Conservation (phyloP, 2,888 invertebrate genomes). For the Eristalis tenax region DNA sequence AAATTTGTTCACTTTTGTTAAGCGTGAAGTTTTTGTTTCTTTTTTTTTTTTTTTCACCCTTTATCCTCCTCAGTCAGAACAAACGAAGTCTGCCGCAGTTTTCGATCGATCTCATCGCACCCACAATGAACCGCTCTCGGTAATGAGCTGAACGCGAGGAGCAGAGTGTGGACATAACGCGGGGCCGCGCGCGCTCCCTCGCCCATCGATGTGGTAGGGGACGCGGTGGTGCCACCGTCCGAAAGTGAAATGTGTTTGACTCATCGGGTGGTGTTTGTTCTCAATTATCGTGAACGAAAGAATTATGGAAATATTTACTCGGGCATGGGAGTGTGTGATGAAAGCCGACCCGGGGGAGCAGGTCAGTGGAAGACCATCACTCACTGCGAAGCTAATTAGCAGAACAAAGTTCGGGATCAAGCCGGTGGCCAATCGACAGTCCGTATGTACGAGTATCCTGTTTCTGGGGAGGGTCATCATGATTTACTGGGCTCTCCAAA, state of each 20-base stretch:
- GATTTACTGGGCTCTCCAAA: background rate
- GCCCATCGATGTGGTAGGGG: no score
- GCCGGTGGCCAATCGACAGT: constrained; percentile 27
- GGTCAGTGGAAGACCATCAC: background rate
- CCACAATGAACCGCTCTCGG: background rate
- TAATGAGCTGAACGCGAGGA: background rate
- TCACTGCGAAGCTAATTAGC: constrained; percentile 36
- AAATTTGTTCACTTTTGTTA: constrained; percentile 21
- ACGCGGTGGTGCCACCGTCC: background rate
- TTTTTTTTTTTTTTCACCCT: background rate
- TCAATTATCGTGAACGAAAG: constrained; percentile 36
- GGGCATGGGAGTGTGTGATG: background rate
- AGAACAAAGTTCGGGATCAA: constrained; percentile 16
- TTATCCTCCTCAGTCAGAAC: background rate
- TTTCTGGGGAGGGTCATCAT: background rate
- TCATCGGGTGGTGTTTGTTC: constrained; percentile 19
- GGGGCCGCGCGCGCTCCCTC: background rate
- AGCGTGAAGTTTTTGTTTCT: constrained; percentile 2
- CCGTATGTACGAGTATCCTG: constrained; percentile 3
- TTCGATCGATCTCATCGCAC: background rate
- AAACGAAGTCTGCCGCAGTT: background rate
- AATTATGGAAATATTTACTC: constrained; percentile 39
- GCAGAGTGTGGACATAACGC: background rate
- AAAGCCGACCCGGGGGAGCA: background rate
- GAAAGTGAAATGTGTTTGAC: constrained; percentile 11